Base-by-base conservation (phyloP, 2,888 invertebrate species). In the Pocota personata region DNA sequence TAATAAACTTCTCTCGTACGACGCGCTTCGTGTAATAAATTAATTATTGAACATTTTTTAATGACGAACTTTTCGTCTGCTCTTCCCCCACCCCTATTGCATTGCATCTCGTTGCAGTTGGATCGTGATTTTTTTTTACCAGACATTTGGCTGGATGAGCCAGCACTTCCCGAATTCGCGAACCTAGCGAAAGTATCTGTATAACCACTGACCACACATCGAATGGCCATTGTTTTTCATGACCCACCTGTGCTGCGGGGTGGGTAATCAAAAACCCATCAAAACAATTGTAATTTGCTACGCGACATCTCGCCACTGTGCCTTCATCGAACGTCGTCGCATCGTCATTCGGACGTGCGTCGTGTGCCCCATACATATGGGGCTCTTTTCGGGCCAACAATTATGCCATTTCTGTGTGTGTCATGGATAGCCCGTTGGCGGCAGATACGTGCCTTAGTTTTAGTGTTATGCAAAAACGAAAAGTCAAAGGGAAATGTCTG, bases 331-430 rank as follows among this genome's bases (percentile, higher is more conserved):
- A 37, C 14, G 14, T 43, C 30, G 43, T 27, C 55, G 27, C 40
- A n/a, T 27, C 67, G 24, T 62, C 78, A 16, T 43, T 46, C 30
- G n/a, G 71, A 84, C 80, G 80, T 84, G 80, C 58, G 75, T 84
- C 79, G 79, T 71, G 75, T 71, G 80, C 69, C 75, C 66, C 69
- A 60, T 50, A 24, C 64, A 64, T 57, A 46, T 57, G 46, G 43
- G 30, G 46, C 52, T 27, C 55, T 69, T 71, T 76, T 69, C 62
- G 66, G 76, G 82, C 82, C 86, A 86, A 67, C 82, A 72, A 77
- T 86, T 86, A 82, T 86, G 86, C 86, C 86, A 86, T 79, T 57
- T 58, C 60, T 60, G 76, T 72, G 72, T 67, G 71, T 82, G 86
- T 82, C 86, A 82, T 77, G 82, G 76, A 52, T 79, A 64, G 79